Conservation (phyloP, 2,888 invertebrate genomes). For the Pardosa pseudoannulata region DNA sequence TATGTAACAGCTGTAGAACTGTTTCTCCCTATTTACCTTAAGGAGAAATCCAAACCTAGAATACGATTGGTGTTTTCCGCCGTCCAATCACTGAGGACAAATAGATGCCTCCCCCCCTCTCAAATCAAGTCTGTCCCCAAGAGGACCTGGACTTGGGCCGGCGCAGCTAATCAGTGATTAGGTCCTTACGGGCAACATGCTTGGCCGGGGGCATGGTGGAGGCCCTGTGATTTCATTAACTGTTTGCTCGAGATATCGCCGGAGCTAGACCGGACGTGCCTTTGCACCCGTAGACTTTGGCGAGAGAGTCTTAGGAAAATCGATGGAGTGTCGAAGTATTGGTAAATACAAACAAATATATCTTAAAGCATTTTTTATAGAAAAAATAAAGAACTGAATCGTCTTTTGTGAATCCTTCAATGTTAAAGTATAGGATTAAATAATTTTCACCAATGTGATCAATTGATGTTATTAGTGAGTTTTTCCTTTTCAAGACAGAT, state of each 20-base stretch:
- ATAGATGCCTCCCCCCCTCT: slow-evolving; percentile 28
- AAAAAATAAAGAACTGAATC: too few relatives aligned
- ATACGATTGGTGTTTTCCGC: slow-evolving; percentile 70
- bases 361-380: too few relatives aligned
- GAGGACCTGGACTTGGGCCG: slow-evolving; percentile 45
- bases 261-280: slow-evolving; percentile 30
- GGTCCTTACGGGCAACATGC: slow-evolving; percentile 57
- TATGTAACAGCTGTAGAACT: background rate
- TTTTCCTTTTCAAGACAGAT: too few relatives aligned
- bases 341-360: too few relatives aligned
- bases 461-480: too few relatives aligned
- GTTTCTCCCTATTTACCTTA: slow-evolving; percentile 11
- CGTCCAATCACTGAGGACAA: slow-evolving; percentile 71
- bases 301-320: background rate
- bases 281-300: background rate
- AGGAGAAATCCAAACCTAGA: slow-evolving; percentile 24
- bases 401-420: too few relatives aligned
- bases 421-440: too few relatives aligned
- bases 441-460: too few relatives aligned
- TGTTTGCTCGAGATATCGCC: slow-evolving; percentile 34
- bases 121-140: slow-evolving; percentile 24
- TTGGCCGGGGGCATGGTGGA: slow-evolving; percentile 35
- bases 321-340: too few relatives aligned
- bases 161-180: slow-evolving; percentile 72
- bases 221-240: slow-evolving; percentile 69